Evolutionary conservation across 2,797 vertebrate species (phyloP).

Genomic region (Falco rusticolus): DNA sequence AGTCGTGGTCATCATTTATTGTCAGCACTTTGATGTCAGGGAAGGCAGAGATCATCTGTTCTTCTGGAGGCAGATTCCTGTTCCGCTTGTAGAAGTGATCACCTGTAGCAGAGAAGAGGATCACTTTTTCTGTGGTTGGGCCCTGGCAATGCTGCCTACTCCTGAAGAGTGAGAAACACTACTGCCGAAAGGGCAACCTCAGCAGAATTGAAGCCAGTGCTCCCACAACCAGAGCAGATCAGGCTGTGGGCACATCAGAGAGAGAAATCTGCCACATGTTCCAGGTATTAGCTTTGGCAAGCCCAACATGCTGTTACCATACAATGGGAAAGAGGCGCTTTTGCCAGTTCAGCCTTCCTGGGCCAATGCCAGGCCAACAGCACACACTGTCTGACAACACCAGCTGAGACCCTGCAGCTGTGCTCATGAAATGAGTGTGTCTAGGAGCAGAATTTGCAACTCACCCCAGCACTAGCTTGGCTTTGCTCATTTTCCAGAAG

Average conservation of each 20-base stretch:
- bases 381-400: background rate
- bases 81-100: slow-evolving; percentile 99
- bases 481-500: background rate
- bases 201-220: background rate
- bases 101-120: slow-evolving; percentile 74
- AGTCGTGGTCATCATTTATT: slow-evolving; percentile 93
- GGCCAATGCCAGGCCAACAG: background rate
- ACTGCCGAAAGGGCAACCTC: background rate
- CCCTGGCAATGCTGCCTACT: background rate
- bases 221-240: background rate
- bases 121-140: background rate
- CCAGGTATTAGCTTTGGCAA: background rate
- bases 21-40: slow-evolving; percentile 96
- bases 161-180: background rate
- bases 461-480: background rate
- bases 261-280: background rate
- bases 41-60: slow-evolving; percentile 98
- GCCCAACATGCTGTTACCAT: background rate
- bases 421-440: too few relatives aligned
- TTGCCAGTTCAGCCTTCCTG: background rate
- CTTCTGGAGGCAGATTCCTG: slow-evolving; percentile 91
- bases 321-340: background rate
- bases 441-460: background rate
- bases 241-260: background rate
- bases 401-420: background rate